Conservation (phyloP, 2,113 vertebrate species). For the Dinomys branickii region DNA sequence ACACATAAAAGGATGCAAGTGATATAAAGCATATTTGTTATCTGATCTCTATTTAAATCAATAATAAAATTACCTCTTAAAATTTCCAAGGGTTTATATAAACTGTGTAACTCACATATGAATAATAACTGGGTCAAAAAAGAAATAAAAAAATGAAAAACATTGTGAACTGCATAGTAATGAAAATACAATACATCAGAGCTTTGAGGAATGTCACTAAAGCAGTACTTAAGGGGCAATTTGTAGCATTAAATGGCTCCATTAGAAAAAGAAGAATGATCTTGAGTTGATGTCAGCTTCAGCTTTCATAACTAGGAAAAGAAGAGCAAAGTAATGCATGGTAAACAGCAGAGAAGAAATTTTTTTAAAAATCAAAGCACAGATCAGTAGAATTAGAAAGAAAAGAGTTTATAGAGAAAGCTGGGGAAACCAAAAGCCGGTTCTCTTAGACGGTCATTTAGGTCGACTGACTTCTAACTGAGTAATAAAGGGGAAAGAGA, state of each 20-base stretch:
- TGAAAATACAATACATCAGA: background rate
- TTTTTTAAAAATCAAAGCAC: background rate
- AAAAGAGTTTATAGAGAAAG: conserved; percentile 12
- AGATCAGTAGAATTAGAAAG: conserved; percentile 2
- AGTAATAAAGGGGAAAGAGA: background rate
- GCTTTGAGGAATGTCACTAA: background rate
- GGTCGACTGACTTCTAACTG: background rate
- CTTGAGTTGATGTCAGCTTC: background rate
- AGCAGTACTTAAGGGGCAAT: background rate
- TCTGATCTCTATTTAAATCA: background rate
- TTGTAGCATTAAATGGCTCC: background rate
- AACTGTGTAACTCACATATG: background rate
- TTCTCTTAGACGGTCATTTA: background rate
- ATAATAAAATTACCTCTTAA: background rate
- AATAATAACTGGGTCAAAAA: conserved; percentile 21
- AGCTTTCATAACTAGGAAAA: conserved; percentile 33
- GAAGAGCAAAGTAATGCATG: conserved; percentile 7
- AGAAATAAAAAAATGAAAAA: conserved; percentile 31
- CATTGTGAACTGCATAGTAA: conserved; percentile 2
- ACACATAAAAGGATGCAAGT: background rate
- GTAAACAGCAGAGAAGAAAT: conserved; percentile 17
- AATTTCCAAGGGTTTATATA: conserved; percentile 27
- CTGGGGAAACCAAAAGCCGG: background rate
- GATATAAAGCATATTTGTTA: background rate
- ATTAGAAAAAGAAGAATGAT: background rate